Percentiles rank a stretch among this genome's conserved stretches.
Evolutionary conservation across 2,797 vertebrate genomes (phyloP).

Genomic region (Chelidonichthys spinosus): DNA sequence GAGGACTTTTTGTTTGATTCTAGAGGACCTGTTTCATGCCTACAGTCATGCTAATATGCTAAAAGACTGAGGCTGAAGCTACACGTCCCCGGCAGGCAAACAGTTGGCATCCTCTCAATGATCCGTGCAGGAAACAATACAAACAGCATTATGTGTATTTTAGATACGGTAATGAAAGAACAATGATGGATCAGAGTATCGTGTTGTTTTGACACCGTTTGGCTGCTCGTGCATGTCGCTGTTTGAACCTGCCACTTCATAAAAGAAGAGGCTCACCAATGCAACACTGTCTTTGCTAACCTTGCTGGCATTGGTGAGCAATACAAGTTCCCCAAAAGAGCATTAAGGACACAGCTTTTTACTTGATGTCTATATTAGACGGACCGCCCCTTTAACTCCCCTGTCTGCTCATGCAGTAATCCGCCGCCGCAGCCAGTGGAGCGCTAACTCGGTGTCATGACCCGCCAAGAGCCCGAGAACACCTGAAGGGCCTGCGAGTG

Average conservation of each 20-base stretch:
- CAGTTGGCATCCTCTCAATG: background rate
- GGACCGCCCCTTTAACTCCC: background rate
- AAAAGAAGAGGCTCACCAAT: background rate
- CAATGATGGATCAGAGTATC: background rate
- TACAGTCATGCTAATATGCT: background rate
- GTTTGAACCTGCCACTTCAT: background rate
- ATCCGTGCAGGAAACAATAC: background rate
- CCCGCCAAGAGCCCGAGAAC: conserved; percentile 41
- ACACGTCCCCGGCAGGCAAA: background rate
- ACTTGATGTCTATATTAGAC: too few relatives aligned
- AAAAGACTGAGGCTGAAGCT: background rate
- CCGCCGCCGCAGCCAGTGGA: conserved; percentile 28
- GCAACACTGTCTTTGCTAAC: background rate
- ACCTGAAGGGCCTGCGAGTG: conserved; percentile 43
- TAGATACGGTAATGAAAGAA: background rate
- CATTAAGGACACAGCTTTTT: background rate
- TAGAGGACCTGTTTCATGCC: background rate
- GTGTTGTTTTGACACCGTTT: background rate
- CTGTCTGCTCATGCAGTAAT: conserved; percentile 13
- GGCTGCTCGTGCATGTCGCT: background rate
- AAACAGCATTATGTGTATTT: background rate
- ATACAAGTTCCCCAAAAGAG: background rate
- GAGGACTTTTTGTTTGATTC: too few relatives aligned
- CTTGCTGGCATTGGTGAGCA: background rate
- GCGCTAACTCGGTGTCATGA: conserved; percentile 8